Evolutionary conservation across 1,140 invertebrate genomes (phyloP).

Genomic region (Anastrepha ludens): DNA sequence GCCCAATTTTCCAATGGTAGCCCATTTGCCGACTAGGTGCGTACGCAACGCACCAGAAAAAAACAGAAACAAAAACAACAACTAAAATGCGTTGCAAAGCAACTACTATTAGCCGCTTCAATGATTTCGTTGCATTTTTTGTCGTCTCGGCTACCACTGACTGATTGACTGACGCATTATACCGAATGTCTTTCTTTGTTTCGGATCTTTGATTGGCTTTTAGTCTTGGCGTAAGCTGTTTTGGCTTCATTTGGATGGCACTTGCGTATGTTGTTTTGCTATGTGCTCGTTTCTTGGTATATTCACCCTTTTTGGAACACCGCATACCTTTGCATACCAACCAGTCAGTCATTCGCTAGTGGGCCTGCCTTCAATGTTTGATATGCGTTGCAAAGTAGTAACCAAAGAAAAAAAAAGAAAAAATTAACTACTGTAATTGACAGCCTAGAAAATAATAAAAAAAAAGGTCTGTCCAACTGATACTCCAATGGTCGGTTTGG

Average conservation of each 20-base stretch:
- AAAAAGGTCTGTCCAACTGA: too few relatives aligned
- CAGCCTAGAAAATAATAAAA: neutral
- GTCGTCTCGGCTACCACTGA: neutral
- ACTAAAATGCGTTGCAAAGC: neutral
- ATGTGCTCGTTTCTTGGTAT: neutral
- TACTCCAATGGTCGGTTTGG: too few relatives aligned
- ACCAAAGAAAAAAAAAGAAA: too few relatives aligned
- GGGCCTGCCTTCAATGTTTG: constrained; percentile 12
- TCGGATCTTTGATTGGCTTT: constrained; percentile 36
- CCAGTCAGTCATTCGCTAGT: neutral
- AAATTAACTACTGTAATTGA: neutral
- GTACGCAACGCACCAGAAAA: constrained; percentile 18
- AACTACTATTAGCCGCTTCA: neutral
- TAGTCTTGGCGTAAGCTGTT: constrained; percentile 21
- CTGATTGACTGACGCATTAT: neutral
- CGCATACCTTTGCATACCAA: constrained; percentile 42
- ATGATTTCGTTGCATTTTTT: constrained; percentile 32
- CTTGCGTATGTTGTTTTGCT: neutral
- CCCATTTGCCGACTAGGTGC: constrained; percentile 22
- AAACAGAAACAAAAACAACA: neutral
- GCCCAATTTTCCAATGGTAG: constrained; percentile 19
- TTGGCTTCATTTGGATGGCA: constrained; percentile 42
- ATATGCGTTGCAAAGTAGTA: neutral
- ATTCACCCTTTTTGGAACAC: constrained; percentile 41
- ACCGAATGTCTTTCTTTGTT: neutral